Conservation (phyloP, 1,140 invertebrate species). For the Temnothorax curvispinosus region DNA sequence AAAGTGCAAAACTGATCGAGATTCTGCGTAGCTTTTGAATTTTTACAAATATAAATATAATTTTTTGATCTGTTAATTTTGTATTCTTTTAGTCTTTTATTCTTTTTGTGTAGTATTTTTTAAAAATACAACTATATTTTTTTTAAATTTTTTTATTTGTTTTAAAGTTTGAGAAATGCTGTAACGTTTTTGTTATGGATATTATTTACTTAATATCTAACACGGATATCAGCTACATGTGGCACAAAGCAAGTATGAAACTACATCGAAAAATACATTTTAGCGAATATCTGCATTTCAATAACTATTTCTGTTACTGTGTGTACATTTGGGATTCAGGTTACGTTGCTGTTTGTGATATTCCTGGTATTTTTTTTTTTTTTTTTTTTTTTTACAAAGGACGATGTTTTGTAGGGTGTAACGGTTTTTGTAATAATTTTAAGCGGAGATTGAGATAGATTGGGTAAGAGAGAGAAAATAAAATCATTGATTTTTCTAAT, state of each 20-base stretch:
- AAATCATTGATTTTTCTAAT: neutral
- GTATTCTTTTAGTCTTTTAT: neutral
- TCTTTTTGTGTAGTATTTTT: neutral
- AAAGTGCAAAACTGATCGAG: neutral
- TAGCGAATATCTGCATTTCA: conserved; percentile 32
- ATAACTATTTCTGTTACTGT: conserved; percentile 32
- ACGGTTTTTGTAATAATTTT: conserved; percentile 35
- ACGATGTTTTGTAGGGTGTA: neutral
- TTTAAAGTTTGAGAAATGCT: neutral
- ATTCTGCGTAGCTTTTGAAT: neutral
- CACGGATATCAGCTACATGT: neutral
- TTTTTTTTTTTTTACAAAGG: conserved; percentile 25
- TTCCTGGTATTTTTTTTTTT: conserved; percentile 31
- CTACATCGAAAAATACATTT: conserved; percentile 22
- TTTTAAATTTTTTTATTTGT: neutral
- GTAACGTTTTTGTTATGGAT: neutral
- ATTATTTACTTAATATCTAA: neutral
- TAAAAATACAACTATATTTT: neutral
- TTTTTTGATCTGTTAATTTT: neutral
- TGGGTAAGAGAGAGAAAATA: neutral
- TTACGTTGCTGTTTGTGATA: conserved; percentile 37
- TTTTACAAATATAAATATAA: neutral
- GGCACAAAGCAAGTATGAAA: neutral
- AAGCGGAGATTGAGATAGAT: neutral
- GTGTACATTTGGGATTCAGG: conserved; percentile 28